These are phyloP conservation scores for Euura saliciscinereae DNA, from an alignment of 1,140 invertebrate species.

Conservation along the genomic window DNA sequence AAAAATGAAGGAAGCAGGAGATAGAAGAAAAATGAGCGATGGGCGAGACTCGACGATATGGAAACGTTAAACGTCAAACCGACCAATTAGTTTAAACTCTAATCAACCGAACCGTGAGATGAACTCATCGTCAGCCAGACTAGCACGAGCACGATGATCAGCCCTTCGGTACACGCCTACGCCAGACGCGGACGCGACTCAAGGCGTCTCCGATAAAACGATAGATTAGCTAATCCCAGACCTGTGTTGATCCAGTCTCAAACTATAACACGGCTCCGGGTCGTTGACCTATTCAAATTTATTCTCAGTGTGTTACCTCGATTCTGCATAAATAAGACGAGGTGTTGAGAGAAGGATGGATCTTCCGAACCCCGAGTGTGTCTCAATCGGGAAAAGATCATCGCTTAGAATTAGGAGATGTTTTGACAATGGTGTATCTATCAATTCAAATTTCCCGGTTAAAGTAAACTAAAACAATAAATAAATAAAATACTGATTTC, in stretches of 20 bases:
- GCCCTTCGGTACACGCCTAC: background rate
- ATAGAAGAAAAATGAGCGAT: background rate
- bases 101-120: constrained; percentile 7
- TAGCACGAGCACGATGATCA: background rate
- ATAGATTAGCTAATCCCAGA: constrained; percentile 7
- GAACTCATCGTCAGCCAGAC: background rate
- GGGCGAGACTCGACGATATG: background rate
- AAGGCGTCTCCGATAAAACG: background rate
- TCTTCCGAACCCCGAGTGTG: too few relatives aligned
- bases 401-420: too few relatives aligned
- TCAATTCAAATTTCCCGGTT: too few relatives aligned
- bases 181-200: background rate
- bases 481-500: too few relatives aligned
- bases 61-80: constrained; percentile 7
- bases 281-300: background rate
- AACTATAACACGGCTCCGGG: background rate
- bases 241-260: background rate
- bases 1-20: background rate
- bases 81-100: background rate
- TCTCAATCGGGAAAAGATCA: too few relatives aligned
- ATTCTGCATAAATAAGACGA: too few relatives aligned
- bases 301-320: background rate
- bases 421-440: too few relatives aligned
- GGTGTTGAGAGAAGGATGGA: too few relatives aligned
- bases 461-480: too few relatives aligned